A percentile compares a stretch with the other conserved stretches of the same genome.
phyloP scores from a whole-genome alignment of 2,888 invertebrate species.

The Microchrysa polita region DNA sequence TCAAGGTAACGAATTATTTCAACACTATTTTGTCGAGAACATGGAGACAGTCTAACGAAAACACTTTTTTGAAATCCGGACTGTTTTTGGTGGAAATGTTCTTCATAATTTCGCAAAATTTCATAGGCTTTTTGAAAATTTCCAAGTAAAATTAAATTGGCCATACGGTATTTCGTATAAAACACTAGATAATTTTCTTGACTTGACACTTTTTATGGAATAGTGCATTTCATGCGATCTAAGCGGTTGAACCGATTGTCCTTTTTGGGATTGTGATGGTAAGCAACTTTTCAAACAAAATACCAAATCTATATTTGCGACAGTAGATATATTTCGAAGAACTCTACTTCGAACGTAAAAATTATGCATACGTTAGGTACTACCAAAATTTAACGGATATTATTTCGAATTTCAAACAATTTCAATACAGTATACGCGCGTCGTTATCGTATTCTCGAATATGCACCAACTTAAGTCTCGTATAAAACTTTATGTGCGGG shows the following conservation, averaged over 20 bases:
- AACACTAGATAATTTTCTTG: not conserved
- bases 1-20: too few relatives aligned
- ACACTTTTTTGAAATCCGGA: constrained; percentile 6
- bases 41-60: constrained; percentile 10
- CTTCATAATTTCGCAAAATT: constrained; percentile 31
- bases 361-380: not conserved
- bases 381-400: not conserved
- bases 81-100: constrained; percentile 20
- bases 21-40: too few relatives aligned
- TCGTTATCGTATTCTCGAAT: constrained; percentile 9
- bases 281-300: too few relatives aligned
- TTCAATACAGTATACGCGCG: constrained; percentile 20
- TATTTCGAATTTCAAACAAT: not conserved
- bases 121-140: not conserved
- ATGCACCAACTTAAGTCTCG: not conserved
- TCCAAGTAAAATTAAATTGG: constrained; percentile 30
- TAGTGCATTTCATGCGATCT: not conserved
- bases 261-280: not conserved
- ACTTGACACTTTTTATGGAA: too few relatives aligned
- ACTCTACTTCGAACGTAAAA: not conserved
- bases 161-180: constrained; percentile 29
- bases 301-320: too few relatives aligned
- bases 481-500: constrained; percentile 6
- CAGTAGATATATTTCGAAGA: too few relatives aligned
- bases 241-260: not conserved